Percentiles rank a stretch among this genome's conserved stretches.
phyloP scores from a whole-genome alignment of 1,140 invertebrate genomes.

The Drosophila littoralis region DNA sequence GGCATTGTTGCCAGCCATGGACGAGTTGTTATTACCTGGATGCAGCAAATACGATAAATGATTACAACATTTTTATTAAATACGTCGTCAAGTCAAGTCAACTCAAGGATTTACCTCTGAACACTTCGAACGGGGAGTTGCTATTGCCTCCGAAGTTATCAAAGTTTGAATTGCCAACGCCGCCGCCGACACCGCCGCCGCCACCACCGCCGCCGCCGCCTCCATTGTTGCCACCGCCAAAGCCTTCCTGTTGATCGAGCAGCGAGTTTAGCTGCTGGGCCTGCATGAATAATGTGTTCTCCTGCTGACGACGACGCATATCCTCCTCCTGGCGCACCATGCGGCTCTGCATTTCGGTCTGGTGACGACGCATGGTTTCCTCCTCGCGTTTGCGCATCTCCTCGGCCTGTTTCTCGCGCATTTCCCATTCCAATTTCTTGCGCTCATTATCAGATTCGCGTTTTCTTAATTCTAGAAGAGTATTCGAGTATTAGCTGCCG shows the following conservation, averaged over 20 bases:
- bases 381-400: constrained; percentile 91
- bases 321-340: constrained; percentile 93
- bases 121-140: constrained; percentile 77
- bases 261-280: constrained; percentile 87
- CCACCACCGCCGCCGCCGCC: constrained; percentile 8
- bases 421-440: constrained; percentile 94
- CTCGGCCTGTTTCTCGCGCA: constrained; percentile 93
- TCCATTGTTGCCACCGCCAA: constrained; percentile 84
- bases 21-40: constrained; percentile 57
- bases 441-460: constrained; percentile 94
- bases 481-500: constrained; percentile 23
- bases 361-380: constrained; percentile 88
- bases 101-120: constrained; percentile 61
- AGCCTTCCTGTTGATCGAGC: constrained; percentile 86
- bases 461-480: constrained; percentile 89
- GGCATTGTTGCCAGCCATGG: constrained; percentile 61
- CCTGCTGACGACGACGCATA: constrained; percentile 91
- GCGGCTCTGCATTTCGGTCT: constrained; percentile 90
- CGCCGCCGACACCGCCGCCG: constrained; percentile 35
- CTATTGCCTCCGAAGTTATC: constrained; percentile 74
- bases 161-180: constrained; percentile 64
- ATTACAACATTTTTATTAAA: background rate
- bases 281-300: constrained; percentile 92
- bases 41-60: background rate
- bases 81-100: background rate